Conservation (phyloP, 2,888 invertebrate species). For the Eurois occulta region DNA sequence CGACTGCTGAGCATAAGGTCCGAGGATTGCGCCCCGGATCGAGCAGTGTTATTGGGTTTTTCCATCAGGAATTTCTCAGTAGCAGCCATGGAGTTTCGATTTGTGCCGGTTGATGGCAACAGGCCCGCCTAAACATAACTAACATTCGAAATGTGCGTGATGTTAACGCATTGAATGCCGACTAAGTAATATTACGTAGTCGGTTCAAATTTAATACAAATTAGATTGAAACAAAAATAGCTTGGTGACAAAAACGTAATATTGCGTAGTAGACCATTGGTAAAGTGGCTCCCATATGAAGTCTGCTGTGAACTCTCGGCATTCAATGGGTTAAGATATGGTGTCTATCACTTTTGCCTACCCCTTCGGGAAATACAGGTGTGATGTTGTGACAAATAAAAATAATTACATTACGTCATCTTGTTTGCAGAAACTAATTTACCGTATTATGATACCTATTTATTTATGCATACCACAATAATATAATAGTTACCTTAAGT, state of each 20-base stretch:
- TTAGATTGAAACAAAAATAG: too few species aligned
- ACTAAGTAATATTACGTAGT: too few species aligned
- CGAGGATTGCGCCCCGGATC: not conserved
- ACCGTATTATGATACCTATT: not conserved
- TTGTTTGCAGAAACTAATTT: not conserved
- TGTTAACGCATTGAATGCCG: too few species aligned
- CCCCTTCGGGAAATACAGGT: not conserved
- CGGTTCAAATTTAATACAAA: too few species aligned
- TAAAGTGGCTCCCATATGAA: too few species aligned
- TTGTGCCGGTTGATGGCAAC: not conserved
- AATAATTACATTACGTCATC: not conserved
- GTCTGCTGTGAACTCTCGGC: too few species aligned
- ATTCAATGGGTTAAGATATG: too few species aligned
- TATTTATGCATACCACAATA: not conserved
- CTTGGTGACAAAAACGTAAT: too few species aligned
- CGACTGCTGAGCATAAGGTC: not conserved
- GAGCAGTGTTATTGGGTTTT: not conserved
- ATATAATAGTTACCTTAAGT: not conserved
- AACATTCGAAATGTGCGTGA: not conserved
- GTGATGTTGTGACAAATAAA: not conserved
- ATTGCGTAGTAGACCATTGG: too few species aligned
- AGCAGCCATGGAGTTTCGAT: too few species aligned
- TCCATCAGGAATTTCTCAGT: not conserved
- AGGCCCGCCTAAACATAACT: not conserved
- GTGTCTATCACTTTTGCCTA: not conserved